Evolutionary conservation across 2,797 vertebrate genomes (phyloP).

Genomic region (Todus mexicanus): DNA sequence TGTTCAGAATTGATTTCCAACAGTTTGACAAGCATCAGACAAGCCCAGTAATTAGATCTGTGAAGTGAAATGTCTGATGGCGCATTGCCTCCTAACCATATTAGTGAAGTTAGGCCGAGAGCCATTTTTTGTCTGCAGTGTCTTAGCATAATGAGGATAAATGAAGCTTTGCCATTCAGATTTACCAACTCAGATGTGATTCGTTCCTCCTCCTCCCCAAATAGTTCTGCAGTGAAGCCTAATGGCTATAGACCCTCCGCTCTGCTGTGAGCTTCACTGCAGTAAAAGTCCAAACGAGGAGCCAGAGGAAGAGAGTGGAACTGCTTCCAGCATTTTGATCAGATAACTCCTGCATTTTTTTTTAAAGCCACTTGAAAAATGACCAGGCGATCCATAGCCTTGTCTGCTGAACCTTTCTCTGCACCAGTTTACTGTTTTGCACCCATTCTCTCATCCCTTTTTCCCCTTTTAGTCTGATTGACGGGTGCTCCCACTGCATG

Average conservation of each 20-base stretch:
- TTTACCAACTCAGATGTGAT: background rate
- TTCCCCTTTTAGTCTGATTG: background rate
- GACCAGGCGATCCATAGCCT: background rate
- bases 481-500: background rate
- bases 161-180: background rate
- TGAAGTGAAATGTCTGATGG: constrained; percentile 22
- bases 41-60: constrained; percentile 25
- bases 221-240: background rate
- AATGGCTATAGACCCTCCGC: background rate
- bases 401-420: background rate
- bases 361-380: background rate
- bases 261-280: background rate
- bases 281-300: background rate
- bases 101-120: background rate
- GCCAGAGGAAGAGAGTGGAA: background rate
- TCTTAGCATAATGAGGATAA: background rate
- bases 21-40: constrained; percentile 40
- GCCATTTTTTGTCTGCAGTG: background rate
- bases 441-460: background rate
- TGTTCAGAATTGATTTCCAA: constrained; percentile 12
- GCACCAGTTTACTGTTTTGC: background rate
- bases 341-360: background rate
- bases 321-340: background rate
- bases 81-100: background rate
- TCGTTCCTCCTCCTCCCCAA: background rate